phyloP scores from a whole-genome alignment of 2,888 invertebrate genomes.

The Brassicogethes aeneus region DNA sequence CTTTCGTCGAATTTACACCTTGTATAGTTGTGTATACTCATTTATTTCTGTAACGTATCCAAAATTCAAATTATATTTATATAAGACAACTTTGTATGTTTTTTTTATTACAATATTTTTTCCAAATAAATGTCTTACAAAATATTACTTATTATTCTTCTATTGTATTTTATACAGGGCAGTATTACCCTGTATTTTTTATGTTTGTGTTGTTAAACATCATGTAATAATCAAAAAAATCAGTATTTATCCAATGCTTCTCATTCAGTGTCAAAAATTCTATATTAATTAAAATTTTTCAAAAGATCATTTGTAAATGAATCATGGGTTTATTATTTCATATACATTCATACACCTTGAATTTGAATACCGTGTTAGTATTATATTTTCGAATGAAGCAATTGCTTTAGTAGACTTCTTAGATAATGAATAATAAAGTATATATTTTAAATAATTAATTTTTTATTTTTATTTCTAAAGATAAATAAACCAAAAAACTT shows the following conservation, averaged over 20 bases:
- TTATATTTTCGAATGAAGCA: neutral
- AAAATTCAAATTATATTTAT: slow-evolving; percentile 24
- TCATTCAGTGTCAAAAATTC: neutral
- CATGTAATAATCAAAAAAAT: too few relatives aligned
- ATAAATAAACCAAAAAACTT: too few relatives aligned
- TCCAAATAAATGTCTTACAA: slow-evolving; percentile 30
- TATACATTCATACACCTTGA: neutral
- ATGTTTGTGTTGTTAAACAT: neutral
- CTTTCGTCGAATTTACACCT: slow-evolving; percentile 7
- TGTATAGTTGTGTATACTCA: slow-evolving; percentile 15
- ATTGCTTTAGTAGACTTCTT: neutral
- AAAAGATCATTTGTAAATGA: neutral
- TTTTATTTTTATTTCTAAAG: too few relatives aligned
- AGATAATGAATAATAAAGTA: neutral
- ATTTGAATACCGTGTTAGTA: neutral
- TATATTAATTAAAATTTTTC: neutral
- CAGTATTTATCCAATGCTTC: neutral
- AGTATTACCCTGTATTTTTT: slow-evolving; percentile 16
- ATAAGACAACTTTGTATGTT: slow-evolving; percentile 25
- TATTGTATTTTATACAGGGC: slow-evolving; percentile 8
- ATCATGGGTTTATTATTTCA: neutral
- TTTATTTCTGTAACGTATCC: slow-evolving; percentile 19
- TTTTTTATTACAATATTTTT: slow-evolving; percentile 29
- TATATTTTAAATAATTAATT: neutral
- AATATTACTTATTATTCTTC: slow-evolving; percentile 13